phyloP scores from a whole-genome alignment of 2,797 vertebrate species.

The Natrix natrix region DNA sequence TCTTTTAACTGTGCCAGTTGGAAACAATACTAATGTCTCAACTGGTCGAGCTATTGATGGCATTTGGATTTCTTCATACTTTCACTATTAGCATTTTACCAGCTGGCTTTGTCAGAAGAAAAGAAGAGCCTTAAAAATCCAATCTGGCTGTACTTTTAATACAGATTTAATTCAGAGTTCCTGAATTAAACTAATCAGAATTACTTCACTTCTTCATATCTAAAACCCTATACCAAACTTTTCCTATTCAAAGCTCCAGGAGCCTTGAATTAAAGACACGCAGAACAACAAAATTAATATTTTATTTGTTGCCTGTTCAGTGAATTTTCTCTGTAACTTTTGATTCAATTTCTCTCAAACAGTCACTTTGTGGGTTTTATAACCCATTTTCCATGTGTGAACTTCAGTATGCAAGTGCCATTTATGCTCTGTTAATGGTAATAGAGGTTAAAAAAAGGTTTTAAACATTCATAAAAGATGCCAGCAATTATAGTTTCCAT shows the following conservation, averaged over 20 bases:
- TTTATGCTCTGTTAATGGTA: not conserved
- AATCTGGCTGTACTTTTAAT: slow-evolving; percentile 19
- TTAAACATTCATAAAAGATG: slow-evolving; percentile 35
- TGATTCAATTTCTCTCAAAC: slow-evolving; percentile 23
- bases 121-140: slow-evolving; percentile 6
- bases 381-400: slow-evolving; percentile 45
- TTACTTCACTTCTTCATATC: slow-evolving; percentile 22
- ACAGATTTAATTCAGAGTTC: not conserved
- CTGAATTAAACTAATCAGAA: slow-evolving; percentile 23
- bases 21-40: not conserved
- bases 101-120: slow-evolving; percentile 6
- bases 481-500: slow-evolving; percentile 35
- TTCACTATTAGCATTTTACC: not conserved
- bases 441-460: not conserved
- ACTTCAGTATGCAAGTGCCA: slow-evolving; percentile 30
- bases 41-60: slow-evolving; percentile 1
- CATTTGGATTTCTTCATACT: slow-evolving; percentile 1
- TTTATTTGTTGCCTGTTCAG: slow-evolving; percentile 33
- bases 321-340: slow-evolving; percentile 41
- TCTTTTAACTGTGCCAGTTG: not conserved
- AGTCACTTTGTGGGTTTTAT: slow-evolving; percentile 55
- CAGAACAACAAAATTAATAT: slow-evolving; percentile 37
- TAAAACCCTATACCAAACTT: not conserved
- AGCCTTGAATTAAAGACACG: slow-evolving; percentile 7
- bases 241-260: not conserved